Percentiles rank a stretch among this genome's conserved stretches.
Conservation (phyloP, 2,888 invertebrate species). For the Nomada lathburiana region DNA sequence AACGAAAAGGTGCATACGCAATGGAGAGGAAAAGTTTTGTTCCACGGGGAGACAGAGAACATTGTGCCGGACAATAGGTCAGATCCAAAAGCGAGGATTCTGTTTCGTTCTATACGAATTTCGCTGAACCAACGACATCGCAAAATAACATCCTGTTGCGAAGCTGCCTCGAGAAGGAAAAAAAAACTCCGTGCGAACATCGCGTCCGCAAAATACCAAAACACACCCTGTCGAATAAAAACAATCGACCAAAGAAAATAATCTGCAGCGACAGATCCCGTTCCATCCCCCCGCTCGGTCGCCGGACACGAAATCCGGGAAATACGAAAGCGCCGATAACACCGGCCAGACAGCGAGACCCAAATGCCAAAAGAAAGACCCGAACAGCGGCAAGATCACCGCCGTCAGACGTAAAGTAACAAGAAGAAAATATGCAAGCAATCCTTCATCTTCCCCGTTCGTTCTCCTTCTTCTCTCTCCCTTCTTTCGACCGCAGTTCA, state of each 20-base stretch:
- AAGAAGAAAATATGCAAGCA: not conserved
- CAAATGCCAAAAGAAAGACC: not conserved
- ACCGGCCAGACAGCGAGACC: not conserved
- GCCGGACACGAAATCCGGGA: too few species aligned
- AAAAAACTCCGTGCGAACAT: too few species aligned
- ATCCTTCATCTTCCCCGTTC: not conserved
- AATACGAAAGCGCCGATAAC: not conserved
- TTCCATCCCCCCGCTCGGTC: not conserved
- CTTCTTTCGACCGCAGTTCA: not conserved
- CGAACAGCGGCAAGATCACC: too few species aligned
- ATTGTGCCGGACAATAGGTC: too few species aligned
- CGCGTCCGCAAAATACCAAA: not conserved
- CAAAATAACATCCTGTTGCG: too few species aligned
- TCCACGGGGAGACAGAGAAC: too few species aligned
- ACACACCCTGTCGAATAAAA: not conserved
- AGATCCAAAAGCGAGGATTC: too few species aligned
- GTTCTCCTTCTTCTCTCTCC: too few species aligned
- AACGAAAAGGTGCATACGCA: not conserved
- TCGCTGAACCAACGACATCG: too few species aligned
- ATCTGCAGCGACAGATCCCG: not conserved
- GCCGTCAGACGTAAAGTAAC: not conserved
- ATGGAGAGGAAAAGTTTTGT: not conserved
- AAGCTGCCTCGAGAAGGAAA: too few species aligned
- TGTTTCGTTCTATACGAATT: too few species aligned
- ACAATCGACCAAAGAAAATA: not conserved